Conservation (phyloP, 2,113 vertebrate species). For the Balaeniceps rex region DNA sequence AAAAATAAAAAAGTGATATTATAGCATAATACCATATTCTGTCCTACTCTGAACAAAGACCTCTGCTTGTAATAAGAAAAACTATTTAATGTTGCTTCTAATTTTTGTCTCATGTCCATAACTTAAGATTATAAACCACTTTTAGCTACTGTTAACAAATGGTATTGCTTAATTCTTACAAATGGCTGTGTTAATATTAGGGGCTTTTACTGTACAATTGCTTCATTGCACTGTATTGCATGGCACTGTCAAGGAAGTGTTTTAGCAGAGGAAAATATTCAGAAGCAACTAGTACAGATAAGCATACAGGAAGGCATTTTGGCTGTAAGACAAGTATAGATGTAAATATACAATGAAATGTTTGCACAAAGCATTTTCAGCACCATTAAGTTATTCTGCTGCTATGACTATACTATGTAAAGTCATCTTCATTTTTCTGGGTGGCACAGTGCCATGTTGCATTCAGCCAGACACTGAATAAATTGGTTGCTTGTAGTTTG, state of each 20-base stretch:
- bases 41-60: background rate
- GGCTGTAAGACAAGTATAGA: background rate
- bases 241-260: background rate
- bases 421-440: background rate
- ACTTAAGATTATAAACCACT: background rate
- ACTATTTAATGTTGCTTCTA: background rate
- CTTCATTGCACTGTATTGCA: background rate
- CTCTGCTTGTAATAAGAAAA: background rate
- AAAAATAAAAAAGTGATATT: background rate
- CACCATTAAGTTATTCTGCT: background rate
- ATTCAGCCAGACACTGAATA: background rate
- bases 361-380: conserved; percentile 13
- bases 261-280: background rate
- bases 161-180: background rate
- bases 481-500: background rate
- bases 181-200: background rate
- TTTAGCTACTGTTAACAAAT: background rate
- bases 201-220: background rate
- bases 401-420: background rate
- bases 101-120: background rate
- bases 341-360: conserved; percentile 6
- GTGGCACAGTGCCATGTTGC: background rate
- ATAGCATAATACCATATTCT: background rate
- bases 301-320: background rate
- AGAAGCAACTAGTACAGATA: conserved; percentile 1